Conservation (phyloP, 2,888 invertebrate species). For the Cataglyphis livida region DNA sequence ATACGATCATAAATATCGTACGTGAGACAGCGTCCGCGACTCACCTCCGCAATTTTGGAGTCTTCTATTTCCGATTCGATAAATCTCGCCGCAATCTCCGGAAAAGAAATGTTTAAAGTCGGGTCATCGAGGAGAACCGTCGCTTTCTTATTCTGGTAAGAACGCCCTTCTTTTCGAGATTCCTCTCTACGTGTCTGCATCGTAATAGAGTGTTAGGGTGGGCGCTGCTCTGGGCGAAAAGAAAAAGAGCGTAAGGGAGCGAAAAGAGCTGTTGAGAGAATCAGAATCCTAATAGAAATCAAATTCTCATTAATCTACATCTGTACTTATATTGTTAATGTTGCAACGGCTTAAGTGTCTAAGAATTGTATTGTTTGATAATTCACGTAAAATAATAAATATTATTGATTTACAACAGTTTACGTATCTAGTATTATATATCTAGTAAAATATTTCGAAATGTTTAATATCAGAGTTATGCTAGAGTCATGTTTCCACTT, state of each 20-base stretch:
- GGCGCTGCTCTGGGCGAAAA: not conserved
- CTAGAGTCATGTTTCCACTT: not conserved
- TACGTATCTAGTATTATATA: not conserved
- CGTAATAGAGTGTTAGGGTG: slow-evolving; percentile 27
- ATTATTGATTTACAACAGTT: not conserved
- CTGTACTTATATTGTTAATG: not conserved
- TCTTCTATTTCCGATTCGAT: slow-evolving; percentile 39
- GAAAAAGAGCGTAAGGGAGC: not conserved
- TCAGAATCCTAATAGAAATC: slow-evolving; percentile 17
- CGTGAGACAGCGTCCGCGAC: slow-evolving; percentile 44
- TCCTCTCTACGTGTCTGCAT: slow-evolving; percentile 27
- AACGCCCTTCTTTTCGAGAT: slow-evolving; percentile 32
- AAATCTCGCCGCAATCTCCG: slow-evolving; percentile 47
- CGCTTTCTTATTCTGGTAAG: slow-evolving; percentile 17
- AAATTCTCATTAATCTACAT: slow-evolving; percentile 2
- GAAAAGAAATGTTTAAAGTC: slow-evolving; percentile 44
- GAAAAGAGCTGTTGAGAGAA: slow-evolving; percentile 1
- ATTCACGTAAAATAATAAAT: not conserved
- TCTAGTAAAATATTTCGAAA: not conserved
- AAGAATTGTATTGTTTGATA: not conserved
- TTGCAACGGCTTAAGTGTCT: not conserved
- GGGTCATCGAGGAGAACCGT: slow-evolving; percentile 21
- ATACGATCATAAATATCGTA: slow-evolving; percentile 61
- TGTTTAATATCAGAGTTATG: not conserved
- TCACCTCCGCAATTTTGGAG: slow-evolving; percentile 29